Percentiles rank a stretch among this genome's conserved stretches.
Evolutionary conservation across 2,888 invertebrate species (phyloP).

Genomic region (Furcula furcula): DNA sequence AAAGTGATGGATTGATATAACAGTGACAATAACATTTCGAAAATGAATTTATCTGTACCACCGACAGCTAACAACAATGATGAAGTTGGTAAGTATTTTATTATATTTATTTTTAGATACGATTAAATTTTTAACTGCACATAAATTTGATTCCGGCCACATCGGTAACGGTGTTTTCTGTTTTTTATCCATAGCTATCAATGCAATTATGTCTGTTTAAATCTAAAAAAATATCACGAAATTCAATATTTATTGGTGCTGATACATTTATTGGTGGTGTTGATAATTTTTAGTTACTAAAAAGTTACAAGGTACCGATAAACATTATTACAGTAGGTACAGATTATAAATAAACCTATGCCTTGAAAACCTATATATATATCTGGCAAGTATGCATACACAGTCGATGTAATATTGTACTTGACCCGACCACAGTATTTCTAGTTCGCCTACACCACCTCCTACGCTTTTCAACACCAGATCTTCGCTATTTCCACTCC

Average conservation of each 20-base stretch:
- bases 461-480: constrained; percentile 25
- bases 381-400: constrained; percentile 7
- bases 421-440: constrained; percentile 19
- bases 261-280: no score
- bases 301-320: background rate
- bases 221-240: no score
- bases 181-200: no score
- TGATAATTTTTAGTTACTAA: no score
- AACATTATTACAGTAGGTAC: background rate
- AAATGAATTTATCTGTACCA: constrained; percentile 59
- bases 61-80: constrained; percentile 50
- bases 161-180: no score
- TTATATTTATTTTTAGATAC: constrained; percentile 5
- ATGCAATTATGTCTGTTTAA: no score
- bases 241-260: no score
- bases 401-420: constrained; percentile 9
- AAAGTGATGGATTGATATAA: constrained; percentile 36
- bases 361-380: background rate
- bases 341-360: background rate
- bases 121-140: background rate
- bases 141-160: no score
- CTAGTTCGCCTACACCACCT: constrained; percentile 29
- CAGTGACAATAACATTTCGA: constrained; percentile 28
- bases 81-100: constrained; percentile 73
- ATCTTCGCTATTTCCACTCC: constrained; percentile 20